Evolutionary conservation across 1,140 invertebrate species (phyloP).

Genomic region (Aphidius ervi): DNA sequence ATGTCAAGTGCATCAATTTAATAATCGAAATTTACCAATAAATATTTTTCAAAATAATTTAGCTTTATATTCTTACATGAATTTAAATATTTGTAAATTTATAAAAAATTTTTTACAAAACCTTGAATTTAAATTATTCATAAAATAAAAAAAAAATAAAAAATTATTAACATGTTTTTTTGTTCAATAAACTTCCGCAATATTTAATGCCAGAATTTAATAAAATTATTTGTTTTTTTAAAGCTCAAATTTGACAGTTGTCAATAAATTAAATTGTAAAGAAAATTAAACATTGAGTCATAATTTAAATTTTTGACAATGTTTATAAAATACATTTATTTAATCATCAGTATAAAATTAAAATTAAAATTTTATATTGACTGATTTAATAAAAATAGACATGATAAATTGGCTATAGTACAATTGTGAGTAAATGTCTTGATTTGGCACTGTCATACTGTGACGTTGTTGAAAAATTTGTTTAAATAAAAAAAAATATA

Average conservation of each 20-base stretch:
- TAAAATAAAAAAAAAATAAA: no score
- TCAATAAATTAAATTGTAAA: no score
- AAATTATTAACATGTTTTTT: conserved; percentile 1
- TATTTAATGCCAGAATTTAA: conserved; percentile 16
- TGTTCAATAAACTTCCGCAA: conserved; percentile 12
- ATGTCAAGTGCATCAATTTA: no score
- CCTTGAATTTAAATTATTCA: no score
- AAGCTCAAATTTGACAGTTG: no score
- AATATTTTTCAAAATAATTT: no score
- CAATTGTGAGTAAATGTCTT: conserved; percentile 8
- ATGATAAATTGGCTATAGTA: conserved; percentile 8
- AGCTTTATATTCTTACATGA: no score
- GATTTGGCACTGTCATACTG: conserved; percentile 15
- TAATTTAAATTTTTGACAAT: background rate
- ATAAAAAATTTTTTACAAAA: no score
- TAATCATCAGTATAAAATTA: conserved; percentile 6
- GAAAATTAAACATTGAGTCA: background rate
- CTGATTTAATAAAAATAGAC: conserved; percentile 17
- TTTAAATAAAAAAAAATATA: conserved; percentile 13
- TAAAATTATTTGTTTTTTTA: conserved; percentile 8
- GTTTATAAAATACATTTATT: no score
- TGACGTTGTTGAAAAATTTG: conserved; percentile 17
- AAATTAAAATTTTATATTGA: conserved; percentile 3
- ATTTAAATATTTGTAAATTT: no score
- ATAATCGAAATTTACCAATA: no score